phyloP scores from a whole-genome alignment of 2,797 vertebrate species.

The Picus viridis region DNA sequence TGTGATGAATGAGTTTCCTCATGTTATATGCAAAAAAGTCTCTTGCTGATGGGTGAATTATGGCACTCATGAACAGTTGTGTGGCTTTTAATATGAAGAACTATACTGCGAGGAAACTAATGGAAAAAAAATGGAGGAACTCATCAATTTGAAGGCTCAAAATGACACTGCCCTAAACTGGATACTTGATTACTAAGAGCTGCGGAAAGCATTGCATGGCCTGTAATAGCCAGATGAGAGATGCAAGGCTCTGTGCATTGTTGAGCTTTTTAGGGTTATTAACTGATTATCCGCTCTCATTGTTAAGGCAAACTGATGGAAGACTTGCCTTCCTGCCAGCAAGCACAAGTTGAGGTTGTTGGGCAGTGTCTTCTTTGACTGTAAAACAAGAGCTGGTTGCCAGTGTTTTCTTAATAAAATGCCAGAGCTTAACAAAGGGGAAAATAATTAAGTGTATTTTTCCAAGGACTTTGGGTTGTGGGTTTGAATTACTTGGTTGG shows the following conservation, averaged over 20 bases:
- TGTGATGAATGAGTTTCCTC: background rate
- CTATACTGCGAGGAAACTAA: accelerated
- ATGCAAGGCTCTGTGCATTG: background rate
- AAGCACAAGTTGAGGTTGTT: background rate
- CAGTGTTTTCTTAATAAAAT: background rate
- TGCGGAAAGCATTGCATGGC: background rate
- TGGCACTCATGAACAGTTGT: accelerated
- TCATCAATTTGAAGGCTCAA: background rate
- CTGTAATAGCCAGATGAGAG: background rate
- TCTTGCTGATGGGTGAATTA: accelerated
- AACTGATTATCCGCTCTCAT: background rate
- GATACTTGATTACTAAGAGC: background rate
- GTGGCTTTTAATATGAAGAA: background rate
- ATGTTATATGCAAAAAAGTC: accelerated
- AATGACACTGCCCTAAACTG: background rate
- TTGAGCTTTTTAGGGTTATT: background rate
- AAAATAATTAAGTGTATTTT: accelerated
- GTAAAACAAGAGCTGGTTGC: background rate
- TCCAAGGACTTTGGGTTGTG: background rate
- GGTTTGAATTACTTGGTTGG: background rate
- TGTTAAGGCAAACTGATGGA: background rate
- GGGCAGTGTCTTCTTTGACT: background rate
- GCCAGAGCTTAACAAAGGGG: background rate
- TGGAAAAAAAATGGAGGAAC: accelerated
- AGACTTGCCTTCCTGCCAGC: background rate